Percentiles rank a stretch among this genome's conserved stretches.
Conservation (phyloP, 23 tunicate genomes). For the Trididemnum nubilum region DNA sequence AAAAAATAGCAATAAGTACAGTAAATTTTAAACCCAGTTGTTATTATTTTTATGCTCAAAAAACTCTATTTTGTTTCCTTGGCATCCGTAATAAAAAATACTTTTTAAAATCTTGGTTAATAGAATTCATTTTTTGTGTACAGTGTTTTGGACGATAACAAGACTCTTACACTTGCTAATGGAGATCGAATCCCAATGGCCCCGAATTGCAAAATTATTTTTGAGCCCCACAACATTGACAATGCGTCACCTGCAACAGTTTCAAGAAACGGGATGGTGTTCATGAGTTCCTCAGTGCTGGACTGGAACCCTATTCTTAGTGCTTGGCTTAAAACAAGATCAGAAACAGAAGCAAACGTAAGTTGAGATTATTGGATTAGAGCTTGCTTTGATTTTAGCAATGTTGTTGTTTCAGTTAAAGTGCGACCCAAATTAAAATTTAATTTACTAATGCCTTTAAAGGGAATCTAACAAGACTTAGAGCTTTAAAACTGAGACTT, state of each 20-base stretch:
- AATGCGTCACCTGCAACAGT: conserved; percentile 98
- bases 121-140: too few relatives aligned
- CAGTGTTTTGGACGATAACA: conserved; percentile 95
- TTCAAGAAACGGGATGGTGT: conserved; percentile 95
- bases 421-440: neutral
- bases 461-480: neutral
- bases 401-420: neutral
- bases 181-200: conserved; percentile 99
- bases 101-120: too few relatives aligned
- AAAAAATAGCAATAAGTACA: too few relatives aligned
- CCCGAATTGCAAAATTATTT: conserved; percentile 89
- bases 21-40: too few relatives aligned
- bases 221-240: conserved; percentile 97
- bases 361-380: too few relatives aligned
- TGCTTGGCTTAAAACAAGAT: conserved; percentile 78
- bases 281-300: conserved; percentile 95
- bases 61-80: too few relatives aligned
- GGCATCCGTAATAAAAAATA: too few relatives aligned
- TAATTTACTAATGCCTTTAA: neutral
- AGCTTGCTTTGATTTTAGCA: neutral
- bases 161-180: conserved; percentile 90
- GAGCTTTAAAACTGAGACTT: too few relatives aligned
- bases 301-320: conserved; percentile 78
- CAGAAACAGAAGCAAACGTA: conserved; percentile 57
- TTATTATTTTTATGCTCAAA: too few relatives aligned